Evolutionary conservation across 2,888 invertebrate genomes (phyloP), one percentile per base, ranked within the genome.

Genomic region (Tortrix viridana): DNA sequence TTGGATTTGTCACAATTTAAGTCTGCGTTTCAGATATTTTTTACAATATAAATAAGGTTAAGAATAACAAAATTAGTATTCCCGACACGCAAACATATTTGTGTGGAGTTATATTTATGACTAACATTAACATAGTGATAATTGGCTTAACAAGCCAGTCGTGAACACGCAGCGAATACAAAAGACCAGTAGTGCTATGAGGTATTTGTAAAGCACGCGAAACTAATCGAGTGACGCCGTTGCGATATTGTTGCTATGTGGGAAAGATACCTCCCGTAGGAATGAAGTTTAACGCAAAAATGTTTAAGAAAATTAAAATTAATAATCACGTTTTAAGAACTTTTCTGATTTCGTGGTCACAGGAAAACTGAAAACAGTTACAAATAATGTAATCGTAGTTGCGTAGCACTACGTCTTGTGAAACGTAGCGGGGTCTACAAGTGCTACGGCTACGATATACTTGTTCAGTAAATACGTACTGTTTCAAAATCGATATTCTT

Each of bases 41-140:
- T 32, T 47, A 38, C 41, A n/a, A 14, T 6, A 6, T 41, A 41
- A 41, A 41, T 41, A 14, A 6, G 41, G 41, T 41, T 41, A 37
- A 48, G 38, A 41, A 26, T 48, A 48, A 54, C 57, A 50, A 46
- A 38, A 58, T 63, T 63, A 58, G 52, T 63, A 63, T 63, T 52
- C 63, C 57, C 57, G 53, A 53, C 63, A 58, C 58, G 63, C 63
- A 63, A 63, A 63, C 53, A 58, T 63, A 63, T 58, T 57, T 58
- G 53, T 52, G 62, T 53, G 32, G 57, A 53, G 41, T 53, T 57
- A 53, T 48, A 63, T 63, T 63, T 63, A 63, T 63, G 63, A 53
- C 41, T 20, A 59, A 32, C 53, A 63, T 63, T 63, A 63, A 57
- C 63, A 57, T 63, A 47, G 41, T 57, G 52, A 63, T 63, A 63